Evolutionary conservation across 2,113 vertebrate genomes (phyloP).

Genomic region (Strix uralensis): DNA sequence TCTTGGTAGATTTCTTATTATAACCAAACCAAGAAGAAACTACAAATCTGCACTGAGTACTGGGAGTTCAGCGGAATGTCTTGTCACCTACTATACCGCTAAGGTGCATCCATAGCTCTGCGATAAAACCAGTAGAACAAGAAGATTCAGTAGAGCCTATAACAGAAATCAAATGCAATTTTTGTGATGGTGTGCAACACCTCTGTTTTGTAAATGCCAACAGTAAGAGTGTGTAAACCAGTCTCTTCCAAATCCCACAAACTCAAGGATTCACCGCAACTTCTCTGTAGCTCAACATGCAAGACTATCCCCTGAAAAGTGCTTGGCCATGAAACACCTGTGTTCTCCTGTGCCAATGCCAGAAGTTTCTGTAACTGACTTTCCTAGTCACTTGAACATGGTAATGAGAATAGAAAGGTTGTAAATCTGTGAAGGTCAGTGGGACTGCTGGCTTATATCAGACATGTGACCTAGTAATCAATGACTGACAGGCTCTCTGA

Average conservation of each 20-base stretch:
- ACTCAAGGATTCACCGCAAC: neutral
- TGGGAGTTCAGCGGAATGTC: neutral
- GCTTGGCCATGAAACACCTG: neutral
- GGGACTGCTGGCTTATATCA: neutral
- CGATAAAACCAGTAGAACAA: fast-evolving
- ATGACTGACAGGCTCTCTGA: slow-evolving; percentile 17
- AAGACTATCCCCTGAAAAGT: neutral
- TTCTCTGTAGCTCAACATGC: neutral
- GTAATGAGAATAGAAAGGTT: neutral
- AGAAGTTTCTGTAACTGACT: neutral
- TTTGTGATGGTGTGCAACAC: neutral
- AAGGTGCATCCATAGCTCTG: neutral
- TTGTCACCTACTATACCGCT: neutral
- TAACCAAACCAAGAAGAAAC: neutral
- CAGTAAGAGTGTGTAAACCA: neutral
- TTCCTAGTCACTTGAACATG: neutral
- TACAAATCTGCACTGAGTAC: neutral
- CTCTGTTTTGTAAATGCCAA: neutral
- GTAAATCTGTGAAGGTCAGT: neutral
- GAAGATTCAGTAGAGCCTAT: neutral
- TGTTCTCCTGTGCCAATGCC: neutral
- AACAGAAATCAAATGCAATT: neutral
- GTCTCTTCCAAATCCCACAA: neutral
- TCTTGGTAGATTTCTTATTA: neutral
- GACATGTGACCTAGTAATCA: neutral